Evolutionary conservation across 2,113 vertebrate genomes (phyloP).

Genomic region (Lasiurus cinereus): DNA sequence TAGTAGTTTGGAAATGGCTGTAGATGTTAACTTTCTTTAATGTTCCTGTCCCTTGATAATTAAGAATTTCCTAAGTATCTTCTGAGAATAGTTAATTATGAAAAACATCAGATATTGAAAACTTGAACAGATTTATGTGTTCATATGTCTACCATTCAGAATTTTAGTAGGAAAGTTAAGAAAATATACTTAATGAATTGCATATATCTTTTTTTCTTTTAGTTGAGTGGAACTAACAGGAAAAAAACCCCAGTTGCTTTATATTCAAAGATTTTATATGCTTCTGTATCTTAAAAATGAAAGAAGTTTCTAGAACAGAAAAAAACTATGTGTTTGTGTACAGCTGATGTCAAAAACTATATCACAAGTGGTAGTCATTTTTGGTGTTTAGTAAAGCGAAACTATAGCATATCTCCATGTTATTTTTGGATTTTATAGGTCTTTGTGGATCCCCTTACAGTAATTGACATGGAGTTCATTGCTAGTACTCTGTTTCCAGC

Average conservation of each 20-base stretch:
- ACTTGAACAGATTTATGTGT: not conserved
- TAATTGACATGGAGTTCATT: conserved; percentile 97
- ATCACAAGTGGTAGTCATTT: not conserved
- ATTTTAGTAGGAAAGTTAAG: not conserved
- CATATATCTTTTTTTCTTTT: not conserved
- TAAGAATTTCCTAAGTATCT: conserved; percentile 10
- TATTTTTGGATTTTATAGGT: conserved; percentile 89
- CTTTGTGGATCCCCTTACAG: conserved; percentile 95
- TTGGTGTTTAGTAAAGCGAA: not conserved
- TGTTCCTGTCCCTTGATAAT: not conserved
- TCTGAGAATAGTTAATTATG: conserved; percentile 29
- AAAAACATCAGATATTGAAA: conserved; percentile 30
- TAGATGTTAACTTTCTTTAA: conserved; percentile 43
- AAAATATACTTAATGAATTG: not conserved
- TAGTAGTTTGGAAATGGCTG: not conserved
- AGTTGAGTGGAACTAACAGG: not conserved
- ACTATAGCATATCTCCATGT: not conserved
- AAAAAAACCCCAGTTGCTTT: not conserved
- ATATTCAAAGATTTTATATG: conserved; percentile 20
- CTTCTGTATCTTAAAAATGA: conserved; percentile 34
- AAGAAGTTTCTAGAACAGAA: conserved; percentile 21
- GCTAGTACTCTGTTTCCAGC: conserved; percentile 93
- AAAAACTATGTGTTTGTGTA: not conserved
- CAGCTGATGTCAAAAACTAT: not conserved
- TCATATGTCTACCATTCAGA: not conserved